Conservation (phyloP, 2,113 vertebrate genomes). For the Camelus dromedarius region DNA sequence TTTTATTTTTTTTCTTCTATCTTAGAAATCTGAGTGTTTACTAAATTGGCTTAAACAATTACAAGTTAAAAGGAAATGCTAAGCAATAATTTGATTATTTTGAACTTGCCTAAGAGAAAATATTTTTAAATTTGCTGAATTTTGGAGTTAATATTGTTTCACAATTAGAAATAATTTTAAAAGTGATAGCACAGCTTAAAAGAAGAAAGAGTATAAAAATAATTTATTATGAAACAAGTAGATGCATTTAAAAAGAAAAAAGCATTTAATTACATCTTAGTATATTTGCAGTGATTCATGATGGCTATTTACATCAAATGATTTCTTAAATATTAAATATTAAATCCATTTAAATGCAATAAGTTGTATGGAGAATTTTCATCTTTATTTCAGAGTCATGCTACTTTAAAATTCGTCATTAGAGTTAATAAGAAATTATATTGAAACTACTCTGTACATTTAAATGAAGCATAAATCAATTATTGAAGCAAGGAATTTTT, state of each 20-base stretch:
- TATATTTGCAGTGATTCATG: constrained; percentile 90
- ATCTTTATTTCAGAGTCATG: constrained; percentile 90
- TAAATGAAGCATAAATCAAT: constrained; percentile 94
- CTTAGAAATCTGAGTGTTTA: constrained; percentile 50
- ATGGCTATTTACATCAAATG: constrained; percentile 92
- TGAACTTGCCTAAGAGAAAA: constrained; percentile 49
- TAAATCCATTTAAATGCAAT: constrained; percentile 93
- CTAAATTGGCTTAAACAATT: neutral
- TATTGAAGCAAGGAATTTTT: constrained; percentile 91
- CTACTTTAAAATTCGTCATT: constrained; percentile 92
- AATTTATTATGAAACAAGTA: constrained; percentile 86
- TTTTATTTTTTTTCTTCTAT: constrained; percentile 6
- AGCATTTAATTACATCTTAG: constrained; percentile 90
- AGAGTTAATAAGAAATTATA: constrained; percentile 91
- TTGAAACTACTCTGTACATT: constrained; percentile 89
- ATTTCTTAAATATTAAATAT: constrained; percentile 93
- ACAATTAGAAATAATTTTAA: constrained; percentile 78
- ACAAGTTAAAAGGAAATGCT: constrained; percentile 54
- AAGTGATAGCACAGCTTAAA: constrained; percentile 61
- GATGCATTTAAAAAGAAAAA: constrained; percentile 85
- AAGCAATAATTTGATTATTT: constrained; percentile 54
- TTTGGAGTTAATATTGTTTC: constrained; percentile 65
- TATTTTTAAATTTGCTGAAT: constrained; percentile 67
- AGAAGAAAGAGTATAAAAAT: constrained; percentile 80
- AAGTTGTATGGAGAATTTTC: constrained; percentile 91